phyloP scores from a whole-genome alignment of 1,140 invertebrate genomes.

The Drosophila simulans region DNA sequence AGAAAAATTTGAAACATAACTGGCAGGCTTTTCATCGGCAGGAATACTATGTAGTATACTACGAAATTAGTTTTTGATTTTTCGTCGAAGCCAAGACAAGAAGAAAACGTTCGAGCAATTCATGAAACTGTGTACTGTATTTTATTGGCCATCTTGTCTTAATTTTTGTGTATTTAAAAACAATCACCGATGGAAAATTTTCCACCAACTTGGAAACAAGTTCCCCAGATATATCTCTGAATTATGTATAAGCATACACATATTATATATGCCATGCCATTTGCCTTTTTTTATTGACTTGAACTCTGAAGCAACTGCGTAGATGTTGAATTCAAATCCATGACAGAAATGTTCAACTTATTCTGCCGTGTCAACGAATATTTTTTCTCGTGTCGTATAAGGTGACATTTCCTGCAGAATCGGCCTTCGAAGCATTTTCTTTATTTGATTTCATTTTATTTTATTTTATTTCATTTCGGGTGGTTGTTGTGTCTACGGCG shows the following conservation, averaged over 20 bases:
- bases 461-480: not conserved
- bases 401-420: conserved; percentile 75
- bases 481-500: conserved; percentile 4
- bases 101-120: not conserved
- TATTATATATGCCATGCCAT: not conserved
- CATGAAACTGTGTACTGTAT: not conserved
- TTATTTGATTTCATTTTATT: not conserved
- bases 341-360: conserved; percentile 20
- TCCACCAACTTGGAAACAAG: conserved; percentile 38
- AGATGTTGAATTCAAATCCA: conserved; percentile 13
- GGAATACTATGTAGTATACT: too few relatives aligned
- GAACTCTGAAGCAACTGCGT: conserved; percentile 23
- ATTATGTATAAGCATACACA: conserved; percentile 29
- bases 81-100: not conserved
- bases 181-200: conserved; percentile 18
- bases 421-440: conserved; percentile 70
- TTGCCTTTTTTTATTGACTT: conserved; percentile 17
- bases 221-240: conserved; percentile 21
- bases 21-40: too few relatives aligned
- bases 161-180: conserved; percentile 3
- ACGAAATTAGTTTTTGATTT: too few relatives aligned
- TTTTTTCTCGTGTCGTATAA: conserved; percentile 53
- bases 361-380: conserved; percentile 62
- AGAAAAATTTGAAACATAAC: too few relatives aligned
- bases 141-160: conserved; percentile 12